phyloP scores from a whole-genome alignment of 2,888 invertebrate species.

The Lochmaea capreae region DNA sequence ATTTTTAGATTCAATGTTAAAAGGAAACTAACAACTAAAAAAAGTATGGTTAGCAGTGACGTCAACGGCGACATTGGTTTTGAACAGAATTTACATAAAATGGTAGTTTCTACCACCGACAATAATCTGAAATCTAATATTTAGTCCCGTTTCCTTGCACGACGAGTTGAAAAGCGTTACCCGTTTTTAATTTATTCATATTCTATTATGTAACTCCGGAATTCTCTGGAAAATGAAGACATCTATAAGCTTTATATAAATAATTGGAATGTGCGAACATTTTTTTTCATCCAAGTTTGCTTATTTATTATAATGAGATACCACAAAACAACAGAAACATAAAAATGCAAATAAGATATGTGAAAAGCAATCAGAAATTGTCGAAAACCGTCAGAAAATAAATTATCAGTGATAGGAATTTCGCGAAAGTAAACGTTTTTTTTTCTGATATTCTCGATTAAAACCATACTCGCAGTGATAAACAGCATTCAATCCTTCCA shows the following conservation, averaged over 20 bases:
- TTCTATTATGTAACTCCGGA: neutral
- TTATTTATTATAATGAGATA: neutral
- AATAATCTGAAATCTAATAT: conserved; percentile 10
- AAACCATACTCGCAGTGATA: too few species aligned
- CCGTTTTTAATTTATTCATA: neutral
- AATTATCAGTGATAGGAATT: too few species aligned
- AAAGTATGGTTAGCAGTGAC: neutral
- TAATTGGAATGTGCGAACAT: neutral
- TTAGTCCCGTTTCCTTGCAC: neutral
- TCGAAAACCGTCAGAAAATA: too few species aligned
- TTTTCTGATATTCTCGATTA: too few species aligned
- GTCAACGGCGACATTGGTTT: neutral
- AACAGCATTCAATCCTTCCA: too few species aligned
- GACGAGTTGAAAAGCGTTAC: neutral
- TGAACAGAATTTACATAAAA: neutral
- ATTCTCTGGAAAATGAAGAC: neutral
- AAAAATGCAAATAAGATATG: too few species aligned
- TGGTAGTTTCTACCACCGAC: neutral
- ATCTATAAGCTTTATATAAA: neutral
- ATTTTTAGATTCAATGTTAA: neutral
- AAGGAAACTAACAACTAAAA: neutral
- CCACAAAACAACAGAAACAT: neutral
- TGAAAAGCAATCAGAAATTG: too few species aligned
- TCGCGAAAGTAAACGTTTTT: too few species aligned
- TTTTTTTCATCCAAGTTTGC: neutral